Base-by-base conservation (phyloP, 2,888 invertebrate genomes). In the Dyspetes luteomarginatus region DNA sequence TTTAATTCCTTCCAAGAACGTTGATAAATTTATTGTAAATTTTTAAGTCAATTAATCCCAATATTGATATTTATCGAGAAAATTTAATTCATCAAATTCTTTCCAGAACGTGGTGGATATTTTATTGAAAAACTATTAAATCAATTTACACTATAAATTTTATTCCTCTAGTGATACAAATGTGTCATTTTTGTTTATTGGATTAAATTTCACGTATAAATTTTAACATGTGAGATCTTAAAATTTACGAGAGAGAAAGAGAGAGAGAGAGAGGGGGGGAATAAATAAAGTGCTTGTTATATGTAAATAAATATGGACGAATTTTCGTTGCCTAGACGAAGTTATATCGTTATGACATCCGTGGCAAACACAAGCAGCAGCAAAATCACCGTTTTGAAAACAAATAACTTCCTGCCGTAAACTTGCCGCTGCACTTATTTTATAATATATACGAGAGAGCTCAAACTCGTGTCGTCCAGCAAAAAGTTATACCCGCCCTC, bases 311-410 rank as follows among this genome's bases (percentile, higher is more conserved):
- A 81, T 79, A 73, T 81, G 22, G 55, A 60, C 22, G 24, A 30
- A 48, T 62, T 62, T 28, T 69, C 52, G 58, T 73, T 62, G 72
- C 43, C 72, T 67, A 73, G 81, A 78, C 80, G 71, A 78, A 77
- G 72, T 81, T 78, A 81, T 76, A 79, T 83, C 77, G 83, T 84
- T 83, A 84, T 82, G 82, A 84, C 83, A 84, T 83, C 77, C 83
- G 79, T 75, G 65, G 78, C 79, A 62, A 28, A 24, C 79, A 62
- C 36, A 65, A 48, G 45, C 65, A 48, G 36, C 71, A 75, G 72
- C 65, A 50, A 55, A 80, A 48, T 60, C 69, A 62, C 22, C 24
- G 15, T 26, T 41, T 52, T 67, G 71, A 73, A 74, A 78, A 81
- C 78, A 71, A 81, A 76, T 58, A 76, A 75, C 73, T 81, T 80